phyloP scores from a whole-genome alignment of 2,797 vertebrate genomes.

The Agapornis canus region DNA sequence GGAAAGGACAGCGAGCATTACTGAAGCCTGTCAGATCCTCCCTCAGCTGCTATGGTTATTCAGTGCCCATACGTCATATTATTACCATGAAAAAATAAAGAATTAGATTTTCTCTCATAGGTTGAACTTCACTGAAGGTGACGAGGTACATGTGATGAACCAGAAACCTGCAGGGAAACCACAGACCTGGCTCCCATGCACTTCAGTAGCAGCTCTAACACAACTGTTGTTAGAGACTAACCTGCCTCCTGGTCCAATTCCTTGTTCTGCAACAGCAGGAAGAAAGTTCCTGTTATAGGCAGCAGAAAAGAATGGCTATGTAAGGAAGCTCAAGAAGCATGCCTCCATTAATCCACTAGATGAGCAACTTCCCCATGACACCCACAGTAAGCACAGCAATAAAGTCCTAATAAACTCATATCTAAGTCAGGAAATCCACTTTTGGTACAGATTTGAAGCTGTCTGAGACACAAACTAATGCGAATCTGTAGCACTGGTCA shows the following conservation, averaged over 20 bases:
- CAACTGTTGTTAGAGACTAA: background rate
- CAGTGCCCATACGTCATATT: background rate
- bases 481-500: background rate
- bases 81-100: background rate
- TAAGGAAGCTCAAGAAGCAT: background rate
- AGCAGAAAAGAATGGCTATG: background rate
- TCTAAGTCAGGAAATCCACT: slow-evolving; percentile 24
- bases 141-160: background rate
- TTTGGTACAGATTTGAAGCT: background rate
- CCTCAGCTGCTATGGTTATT: background rate
- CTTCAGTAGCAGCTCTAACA: background rate
- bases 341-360: background rate
- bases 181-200: background rate
- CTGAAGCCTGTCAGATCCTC: background rate
- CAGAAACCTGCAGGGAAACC: slow-evolving; percentile 2
- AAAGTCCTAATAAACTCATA: background rate
- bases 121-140: background rate
- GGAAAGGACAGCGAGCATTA: background rate
- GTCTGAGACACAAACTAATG: background rate
- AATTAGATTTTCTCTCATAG: background rate
- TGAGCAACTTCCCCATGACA: background rate
- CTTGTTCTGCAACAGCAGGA: background rate
- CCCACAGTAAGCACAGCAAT: background rate
- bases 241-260: background rate
- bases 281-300: background rate